These are phyloP conservation scores for Teleopsis dalmanni DNA, from an alignment of 1,140 invertebrate genomes.

Conservation along the genomic window DNA sequence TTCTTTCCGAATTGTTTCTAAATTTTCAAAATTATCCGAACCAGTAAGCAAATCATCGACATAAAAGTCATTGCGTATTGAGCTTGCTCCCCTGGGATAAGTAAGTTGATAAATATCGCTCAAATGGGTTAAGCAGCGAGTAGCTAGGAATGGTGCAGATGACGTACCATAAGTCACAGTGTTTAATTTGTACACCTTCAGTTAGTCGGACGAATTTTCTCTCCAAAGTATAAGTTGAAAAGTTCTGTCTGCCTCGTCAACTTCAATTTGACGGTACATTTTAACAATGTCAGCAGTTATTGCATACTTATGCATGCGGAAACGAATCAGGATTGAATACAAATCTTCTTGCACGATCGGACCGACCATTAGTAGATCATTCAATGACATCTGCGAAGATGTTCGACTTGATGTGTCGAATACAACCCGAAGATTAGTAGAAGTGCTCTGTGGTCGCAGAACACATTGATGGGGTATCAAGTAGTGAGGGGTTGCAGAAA, in stretches of 20 bases:
- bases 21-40: too few species aligned
- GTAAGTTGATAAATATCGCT: conserved; percentile 16
- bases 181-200: conserved; percentile 11
- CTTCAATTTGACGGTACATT: conserved; percentile 31
- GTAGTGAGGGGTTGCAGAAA: conserved; percentile 14
- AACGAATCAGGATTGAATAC: conserved; percentile 36
- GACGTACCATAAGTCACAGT: conserved; percentile 36
- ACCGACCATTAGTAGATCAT: conserved; percentile 12
- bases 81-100: conserved; percentile 21
- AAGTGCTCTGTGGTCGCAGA: conserved; percentile 3
- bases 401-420: conserved; percentile 9
- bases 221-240: conserved; percentile 42
- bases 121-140: conserved; percentile 29
- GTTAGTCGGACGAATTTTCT: conserved; percentile 13
- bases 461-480: conserved; percentile 25
- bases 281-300: conserved; percentile 23
- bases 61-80: conserved; percentile 23
- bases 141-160: conserved; percentile 33
- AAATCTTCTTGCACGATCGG: conserved; percentile 13
- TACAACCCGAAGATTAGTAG: conserved; percentile 15
- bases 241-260: conserved; percentile 15
- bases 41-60: neutral
- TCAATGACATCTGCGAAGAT: conserved; percentile 17
- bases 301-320: conserved; percentile 29
- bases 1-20: neutral